Evolutionary conservation across 2,113 vertebrate genomes (phyloP).

Genomic region (Morone chrysops): DNA sequence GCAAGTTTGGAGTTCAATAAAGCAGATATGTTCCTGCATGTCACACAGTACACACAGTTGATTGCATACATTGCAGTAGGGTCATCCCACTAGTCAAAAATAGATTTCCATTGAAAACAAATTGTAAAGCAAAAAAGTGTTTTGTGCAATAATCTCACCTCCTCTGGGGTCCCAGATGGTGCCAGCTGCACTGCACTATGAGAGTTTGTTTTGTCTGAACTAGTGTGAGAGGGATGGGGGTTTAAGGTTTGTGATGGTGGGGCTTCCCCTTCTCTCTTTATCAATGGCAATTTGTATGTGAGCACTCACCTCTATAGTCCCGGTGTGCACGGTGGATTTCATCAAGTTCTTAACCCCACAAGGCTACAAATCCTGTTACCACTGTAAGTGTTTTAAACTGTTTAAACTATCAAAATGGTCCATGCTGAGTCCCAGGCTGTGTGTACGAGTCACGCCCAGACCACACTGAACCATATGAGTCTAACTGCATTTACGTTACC

Average conservation of each 20-base stretch:
- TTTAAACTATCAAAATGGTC: conserved; percentile 73
- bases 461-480: conserved; percentile 55
- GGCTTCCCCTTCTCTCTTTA: conserved; percentile 74
- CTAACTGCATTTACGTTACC: conserved; percentile 70
- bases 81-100: conserved; percentile 17
- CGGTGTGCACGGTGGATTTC: conserved; percentile 76
- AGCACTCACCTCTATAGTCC: conserved; percentile 74
- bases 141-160: neutral
- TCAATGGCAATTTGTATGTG: conserved; percentile 83
- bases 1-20: neutral
- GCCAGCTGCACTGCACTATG: conserved; percentile 48
- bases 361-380: conserved; percentile 82
- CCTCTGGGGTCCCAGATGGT: conserved; percentile 1
- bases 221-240: conserved; percentile 35
- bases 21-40: conserved; percentile 7
- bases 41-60: conserved; percentile 13
- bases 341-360: conserved; percentile 79
- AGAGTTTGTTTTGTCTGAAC: conserved; percentile 33
- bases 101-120: conserved; percentile 3
- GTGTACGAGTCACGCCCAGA: conserved; percentile 46
- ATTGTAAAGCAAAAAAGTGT: conserved; percentile 18
- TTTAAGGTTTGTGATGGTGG: conserved; percentile 64
- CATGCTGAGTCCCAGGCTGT: conserved; percentile 54
- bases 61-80: conserved; percentile 2
- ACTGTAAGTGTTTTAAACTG: conserved; percentile 81